Percentiles rank a stretch among this genome's conserved stretches.
These are phyloP conservation scores for Falco punctatus DNA, from an alignment of 2,113 vertebrate species.

Conservation along the genomic window DNA sequence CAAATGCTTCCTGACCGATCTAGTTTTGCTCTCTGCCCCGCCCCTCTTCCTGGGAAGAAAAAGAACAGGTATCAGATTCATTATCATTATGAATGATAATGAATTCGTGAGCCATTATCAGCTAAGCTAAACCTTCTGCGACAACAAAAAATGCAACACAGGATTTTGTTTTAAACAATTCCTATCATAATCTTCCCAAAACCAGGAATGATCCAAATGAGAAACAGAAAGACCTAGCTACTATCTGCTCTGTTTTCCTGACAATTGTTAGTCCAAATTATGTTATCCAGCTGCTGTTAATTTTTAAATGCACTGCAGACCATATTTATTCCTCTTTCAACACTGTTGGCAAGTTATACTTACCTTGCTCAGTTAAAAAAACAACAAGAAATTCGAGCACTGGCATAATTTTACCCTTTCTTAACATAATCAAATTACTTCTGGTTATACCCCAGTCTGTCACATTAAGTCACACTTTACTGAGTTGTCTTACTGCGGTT, in stretches of 20 bases:
- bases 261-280: not conserved
- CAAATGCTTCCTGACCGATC: not conserved
- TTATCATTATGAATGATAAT: not conserved
- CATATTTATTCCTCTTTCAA: not conserved
- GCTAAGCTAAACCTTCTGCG: not conserved
- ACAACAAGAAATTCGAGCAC: not conserved
- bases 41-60: not conserved
- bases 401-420: not conserved
- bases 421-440: conserved; percentile 13
- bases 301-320: not conserved
- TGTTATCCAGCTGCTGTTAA: not conserved
- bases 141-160: not conserved
- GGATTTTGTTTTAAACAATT: not conserved
- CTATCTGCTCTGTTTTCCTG: not conserved
- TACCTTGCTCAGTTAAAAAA: not conserved
- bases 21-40: not conserved
- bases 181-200: not conserved
- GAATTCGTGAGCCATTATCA: too few relatives aligned
- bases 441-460: not conserved
- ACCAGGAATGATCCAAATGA: not conserved
- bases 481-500: not conserved
- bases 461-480: not conserved
- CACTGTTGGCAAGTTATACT: not conserved
- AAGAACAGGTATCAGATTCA: not conserved
- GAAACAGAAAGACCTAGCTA: not conserved